Evolutionary conservation across 2,797 vertebrate species (phyloP).

Genomic region (Clamator glandarius): DNA sequence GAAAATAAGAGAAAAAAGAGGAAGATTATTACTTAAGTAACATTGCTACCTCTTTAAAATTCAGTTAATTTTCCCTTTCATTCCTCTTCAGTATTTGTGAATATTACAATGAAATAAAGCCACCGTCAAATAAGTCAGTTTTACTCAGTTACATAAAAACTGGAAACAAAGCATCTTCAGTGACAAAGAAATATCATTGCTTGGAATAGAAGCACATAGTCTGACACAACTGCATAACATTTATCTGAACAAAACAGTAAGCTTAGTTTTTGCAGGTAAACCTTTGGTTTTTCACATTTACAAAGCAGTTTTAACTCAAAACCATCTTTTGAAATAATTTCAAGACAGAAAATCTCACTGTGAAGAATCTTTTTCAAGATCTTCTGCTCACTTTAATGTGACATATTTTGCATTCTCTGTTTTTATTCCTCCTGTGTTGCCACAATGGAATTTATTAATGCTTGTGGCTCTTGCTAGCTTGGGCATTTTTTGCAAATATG

Average conservation of each 20-base stretch:
- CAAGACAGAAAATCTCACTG: background rate
- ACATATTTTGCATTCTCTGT: background rate
- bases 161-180: background rate
- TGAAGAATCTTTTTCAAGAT: background rate
- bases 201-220: background rate
- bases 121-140: background rate
- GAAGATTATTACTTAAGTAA: background rate
- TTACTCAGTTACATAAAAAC: background rate
- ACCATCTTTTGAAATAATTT: background rate
- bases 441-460: background rate
- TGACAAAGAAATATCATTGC: background rate
- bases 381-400: background rate
- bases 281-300: background rate
- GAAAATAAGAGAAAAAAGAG: background rate
- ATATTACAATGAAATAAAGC: background rate
- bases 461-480: background rate
- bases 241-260: background rate
- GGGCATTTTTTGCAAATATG: constrained; percentile 32
- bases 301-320: background rate
- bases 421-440: background rate
- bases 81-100: background rate
- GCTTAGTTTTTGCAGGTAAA: background rate
- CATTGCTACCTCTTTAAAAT: background rate
- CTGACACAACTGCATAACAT: background rate
- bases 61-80: background rate